phyloP scores from a whole-genome alignment of 2,113 vertebrate genomes.

The Sphyrna mokarran region DNA sequence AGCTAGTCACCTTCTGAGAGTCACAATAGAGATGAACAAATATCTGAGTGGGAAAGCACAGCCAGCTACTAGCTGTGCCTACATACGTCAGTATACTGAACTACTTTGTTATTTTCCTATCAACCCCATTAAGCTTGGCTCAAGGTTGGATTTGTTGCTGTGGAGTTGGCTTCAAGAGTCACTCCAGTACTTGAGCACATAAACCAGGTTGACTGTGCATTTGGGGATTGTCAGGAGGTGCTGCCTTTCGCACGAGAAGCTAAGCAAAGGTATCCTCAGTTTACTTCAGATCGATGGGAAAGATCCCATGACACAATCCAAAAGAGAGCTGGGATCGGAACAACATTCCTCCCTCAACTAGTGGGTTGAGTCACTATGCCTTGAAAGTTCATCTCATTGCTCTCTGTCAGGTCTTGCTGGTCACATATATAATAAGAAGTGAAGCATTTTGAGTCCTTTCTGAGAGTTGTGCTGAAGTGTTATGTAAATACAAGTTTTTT shows the following conservation, averaged over 20 bases:
- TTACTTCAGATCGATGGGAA: not conserved
- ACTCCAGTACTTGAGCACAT: not conserved
- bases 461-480: not conserved
- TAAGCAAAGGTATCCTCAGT: not conserved
- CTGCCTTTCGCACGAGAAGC: not conserved
- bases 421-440: not conserved
- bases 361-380: not conserved
- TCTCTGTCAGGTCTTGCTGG: not conserved
- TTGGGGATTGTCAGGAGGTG: slow-evolving; percentile 13
- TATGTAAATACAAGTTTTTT: not conserved
- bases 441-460: not conserved
- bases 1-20: not conserved
- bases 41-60: not conserved
- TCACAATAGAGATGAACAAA: not conserved
- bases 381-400: not conserved
- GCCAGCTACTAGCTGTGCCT: not conserved
- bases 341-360: not conserved
- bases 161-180: not conserved
- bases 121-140: not conserved
- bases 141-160: not conserved
- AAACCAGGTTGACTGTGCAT: not conserved
- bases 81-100: not conserved
- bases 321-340: not conserved
- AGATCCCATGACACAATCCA: not conserved
- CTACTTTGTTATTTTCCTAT: slow-evolving; percentile 10